A percentile compares a stretch with the other conserved stretches of the same genome.
Evolutionary conservation across 2,797 vertebrate genomes (phyloP).

Genomic region (Mareca strepera): DNA sequence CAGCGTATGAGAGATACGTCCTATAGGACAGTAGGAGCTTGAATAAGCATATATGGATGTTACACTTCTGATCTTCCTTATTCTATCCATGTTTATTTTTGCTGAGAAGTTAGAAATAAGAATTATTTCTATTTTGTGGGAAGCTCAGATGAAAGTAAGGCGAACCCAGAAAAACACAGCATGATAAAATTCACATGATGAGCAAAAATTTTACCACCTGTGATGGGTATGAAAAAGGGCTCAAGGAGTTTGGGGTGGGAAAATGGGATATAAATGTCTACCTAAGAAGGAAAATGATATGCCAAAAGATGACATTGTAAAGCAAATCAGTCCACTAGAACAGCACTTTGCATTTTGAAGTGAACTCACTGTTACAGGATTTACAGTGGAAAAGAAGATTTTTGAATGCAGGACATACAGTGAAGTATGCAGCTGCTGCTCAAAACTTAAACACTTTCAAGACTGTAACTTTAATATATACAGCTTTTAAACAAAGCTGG

Average conservation of each 20-base stretch:
- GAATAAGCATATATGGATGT: background rate
- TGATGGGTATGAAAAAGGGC: background rate
- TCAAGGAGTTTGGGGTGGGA: background rate
- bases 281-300: background rate
- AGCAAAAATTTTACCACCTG: background rate
- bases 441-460: background rate
- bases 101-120: background rate
- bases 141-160: background rate
- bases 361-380: background rate
- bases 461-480: constrained; percentile 2
- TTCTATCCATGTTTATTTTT: background rate
- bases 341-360: constrained; percentile 16
- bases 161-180: background rate
- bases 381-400: background rate
- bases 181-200: background rate
- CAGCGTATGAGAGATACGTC: accelerated
- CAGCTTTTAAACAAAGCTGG: background rate
- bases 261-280: background rate
- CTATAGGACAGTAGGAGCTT: background rate
- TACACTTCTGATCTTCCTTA: background rate
- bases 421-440: background rate
- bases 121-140: background rate
- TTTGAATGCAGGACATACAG: background rate
- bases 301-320: background rate
- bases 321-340: background rate